Base-by-base conservation (phyloP, 1,140 invertebrate species). In the Oscheius sp. region DNA sequence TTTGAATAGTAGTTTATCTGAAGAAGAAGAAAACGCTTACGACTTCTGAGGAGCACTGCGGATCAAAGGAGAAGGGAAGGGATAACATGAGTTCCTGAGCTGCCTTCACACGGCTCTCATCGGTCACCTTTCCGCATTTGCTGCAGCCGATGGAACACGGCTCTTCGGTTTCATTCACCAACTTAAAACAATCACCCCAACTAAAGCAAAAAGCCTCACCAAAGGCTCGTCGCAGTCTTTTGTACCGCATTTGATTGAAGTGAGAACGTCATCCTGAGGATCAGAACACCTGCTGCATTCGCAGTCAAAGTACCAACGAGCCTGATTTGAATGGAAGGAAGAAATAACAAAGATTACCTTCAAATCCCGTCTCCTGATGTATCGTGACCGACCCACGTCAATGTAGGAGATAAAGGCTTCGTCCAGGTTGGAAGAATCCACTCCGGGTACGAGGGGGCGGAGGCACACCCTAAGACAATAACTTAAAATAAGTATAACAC, bases 341-440 rank as follows among this genome's bases (percentile, higher is more conserved):
- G n/a, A n/a, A n/a, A n/a, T n/a, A n/a, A n/a, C n/a, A n/a, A n/a
- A n/a, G n/a, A n/a, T 72, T 61, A 46, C 72, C 42, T 82, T 74
- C 13, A 81, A 62, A 26, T 81, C 79, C 35, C 64, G 67, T 58
- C 78, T 66, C 26, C 79, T 49, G 28, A 80, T 67, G 58, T 69
- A 81, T 68, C 75, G 66, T 20, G 79, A 80, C 36, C 79, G 42
- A 23, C 79, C 79, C 10, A 81, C 80, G 65, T 81, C 79, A 38
- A 78, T 82, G 64, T 81, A 81, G 10, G 68, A 74, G 66, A 81
- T 81, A 35, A 79, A 80, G 18, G 72, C 38, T 20, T 65, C 52
- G 32, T 75, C 76, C 13, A 34, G 29, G 52, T 82, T 74, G 69
- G 68, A 52, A 28, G 80, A 68, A 58, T 79, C 68, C n/a, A 71